phyloP scores from a whole-genome alignment of 2,797 vertebrate genomes.

The Lemur catta region DNA sequence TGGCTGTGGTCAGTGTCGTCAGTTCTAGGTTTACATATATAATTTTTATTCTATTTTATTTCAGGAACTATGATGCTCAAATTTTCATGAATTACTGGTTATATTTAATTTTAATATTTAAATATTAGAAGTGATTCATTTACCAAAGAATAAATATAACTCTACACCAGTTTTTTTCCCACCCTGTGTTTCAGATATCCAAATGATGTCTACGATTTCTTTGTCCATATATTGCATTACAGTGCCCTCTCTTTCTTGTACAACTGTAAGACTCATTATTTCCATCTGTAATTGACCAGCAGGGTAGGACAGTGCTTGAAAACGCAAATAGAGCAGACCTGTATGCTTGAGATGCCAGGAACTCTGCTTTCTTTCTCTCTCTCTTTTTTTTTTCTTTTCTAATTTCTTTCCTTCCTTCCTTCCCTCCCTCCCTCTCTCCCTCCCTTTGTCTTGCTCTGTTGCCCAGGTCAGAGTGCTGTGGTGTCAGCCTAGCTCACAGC shows the following conservation, averaged over 20 bases:
- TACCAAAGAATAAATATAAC: conserved; percentile 22
- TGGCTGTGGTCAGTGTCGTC: neutral
- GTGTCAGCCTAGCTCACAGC: too few relatives aligned
- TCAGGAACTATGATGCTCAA: neutral
- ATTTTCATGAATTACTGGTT: neutral
- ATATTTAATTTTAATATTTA: conserved; percentile 22
- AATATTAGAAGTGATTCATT: neutral
- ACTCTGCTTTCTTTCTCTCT: neutral
- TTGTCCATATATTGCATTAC: neutral
- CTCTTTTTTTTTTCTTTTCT: neutral
- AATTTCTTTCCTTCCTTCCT: neutral
- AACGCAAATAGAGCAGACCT: neutral
- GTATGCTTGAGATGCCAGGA: neutral
- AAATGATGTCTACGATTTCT: neutral
- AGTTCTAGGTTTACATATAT: neutral
- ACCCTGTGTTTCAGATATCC: neutral
- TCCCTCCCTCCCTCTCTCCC: too few relatives aligned
- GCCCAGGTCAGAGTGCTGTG: too few relatives aligned
- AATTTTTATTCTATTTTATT: conserved; percentile 21
- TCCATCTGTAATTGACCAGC: neutral
- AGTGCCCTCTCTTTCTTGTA: neutral
- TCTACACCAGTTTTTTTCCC: neutral
- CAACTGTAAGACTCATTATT: neutral
- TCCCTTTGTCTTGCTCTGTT: too few relatives aligned
- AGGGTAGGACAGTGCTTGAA: neutral